phyloP scores from a whole-genome alignment of 2,888 invertebrate species.

The Lasioglossum lativentre region DNA sequence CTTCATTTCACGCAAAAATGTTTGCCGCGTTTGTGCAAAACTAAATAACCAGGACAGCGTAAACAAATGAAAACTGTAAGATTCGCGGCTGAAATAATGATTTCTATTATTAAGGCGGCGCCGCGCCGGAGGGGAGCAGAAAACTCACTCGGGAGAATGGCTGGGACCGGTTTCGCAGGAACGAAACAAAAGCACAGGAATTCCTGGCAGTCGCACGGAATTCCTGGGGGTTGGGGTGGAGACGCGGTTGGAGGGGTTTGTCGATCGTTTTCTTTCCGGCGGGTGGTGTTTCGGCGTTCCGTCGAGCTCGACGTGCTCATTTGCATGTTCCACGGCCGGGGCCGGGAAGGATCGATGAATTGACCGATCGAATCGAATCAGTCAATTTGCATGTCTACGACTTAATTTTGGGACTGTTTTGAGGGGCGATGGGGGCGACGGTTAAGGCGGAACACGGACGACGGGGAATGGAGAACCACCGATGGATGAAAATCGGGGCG shows the following conservation, averaged over 20 bases:
- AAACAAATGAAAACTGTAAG: not conserved
- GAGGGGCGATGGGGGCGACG: not conserved
- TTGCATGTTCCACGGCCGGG: constrained; percentile 30
- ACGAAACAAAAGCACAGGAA: constrained; percentile 13
- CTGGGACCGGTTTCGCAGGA: no score
- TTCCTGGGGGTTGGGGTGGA: not conserved
- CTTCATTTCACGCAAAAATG: not conserved
- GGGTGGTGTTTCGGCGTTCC: not conserved
- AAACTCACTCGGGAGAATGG: not conserved
- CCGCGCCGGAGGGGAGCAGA: not conserved
- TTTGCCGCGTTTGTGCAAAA: not conserved
- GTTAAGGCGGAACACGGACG: not conserved
- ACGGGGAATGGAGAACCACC: not conserved
- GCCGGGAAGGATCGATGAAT: constrained; percentile 27
- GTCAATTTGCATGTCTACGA: constrained; percentile 47
- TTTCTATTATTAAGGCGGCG: not conserved
- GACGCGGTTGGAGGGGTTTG: not conserved
- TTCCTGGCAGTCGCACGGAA: not conserved
- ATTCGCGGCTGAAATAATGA: not conserved
- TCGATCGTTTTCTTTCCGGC: constrained; percentile 22
- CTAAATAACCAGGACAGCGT: not conserved
- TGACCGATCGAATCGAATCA: constrained; percentile 35
- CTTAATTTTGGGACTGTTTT: constrained; percentile 32
- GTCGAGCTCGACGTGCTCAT: constrained; percentile 4
- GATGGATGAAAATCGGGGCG: not conserved